These are phyloP conservation scores for Pogonocherus hispidulus DNA, from an alignment of 2,888 invertebrate genomes.

Conservation along the genomic window DNA sequence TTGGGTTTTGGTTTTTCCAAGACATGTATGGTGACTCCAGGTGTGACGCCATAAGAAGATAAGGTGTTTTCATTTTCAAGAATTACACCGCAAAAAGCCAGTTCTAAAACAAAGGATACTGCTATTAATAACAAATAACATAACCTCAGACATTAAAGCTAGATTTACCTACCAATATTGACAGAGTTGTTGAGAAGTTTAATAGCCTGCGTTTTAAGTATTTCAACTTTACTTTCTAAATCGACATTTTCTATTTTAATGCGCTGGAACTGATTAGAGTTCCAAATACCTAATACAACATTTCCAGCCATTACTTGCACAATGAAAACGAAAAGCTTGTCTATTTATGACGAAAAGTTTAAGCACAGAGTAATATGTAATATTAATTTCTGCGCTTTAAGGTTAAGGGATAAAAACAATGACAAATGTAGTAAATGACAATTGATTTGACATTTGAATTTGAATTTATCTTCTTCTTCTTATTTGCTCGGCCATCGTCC, in stretches of 20 bases:
- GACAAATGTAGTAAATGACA: too few species aligned
- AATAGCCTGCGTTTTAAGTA: conserved; percentile 67
- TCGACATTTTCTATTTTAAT: conserved; percentile 75
- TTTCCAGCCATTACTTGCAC: conserved; percentile 42
- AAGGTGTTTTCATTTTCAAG: conserved; percentile 76
- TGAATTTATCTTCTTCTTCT: too few species aligned
- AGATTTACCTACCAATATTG: conserved; percentile 29
- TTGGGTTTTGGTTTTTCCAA: conserved; percentile 68
- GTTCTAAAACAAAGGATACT: conserved; percentile 67
- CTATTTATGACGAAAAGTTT: too few species aligned
- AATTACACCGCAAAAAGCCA: conserved; percentile 80
- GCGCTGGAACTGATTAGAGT: conserved; percentile 70
- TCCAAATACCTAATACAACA: conserved; percentile 70
- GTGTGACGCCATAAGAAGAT: conserved; percentile 75
- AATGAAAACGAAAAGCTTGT: too few species aligned
- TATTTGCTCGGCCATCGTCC: too few species aligned
- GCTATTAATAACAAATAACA: background rate
- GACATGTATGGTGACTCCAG: conserved; percentile 73
- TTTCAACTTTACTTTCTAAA: conserved; percentile 74
- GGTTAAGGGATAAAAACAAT: too few species aligned
- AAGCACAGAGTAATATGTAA: too few species aligned
- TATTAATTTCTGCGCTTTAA: too few species aligned
- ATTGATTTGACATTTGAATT: too few species aligned
- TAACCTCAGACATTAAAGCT: background rate
- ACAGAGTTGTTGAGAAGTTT: conserved; percentile 34